phyloP scores from a whole-genome alignment of 2,888 invertebrate species.

The Colletes collaris region DNA sequence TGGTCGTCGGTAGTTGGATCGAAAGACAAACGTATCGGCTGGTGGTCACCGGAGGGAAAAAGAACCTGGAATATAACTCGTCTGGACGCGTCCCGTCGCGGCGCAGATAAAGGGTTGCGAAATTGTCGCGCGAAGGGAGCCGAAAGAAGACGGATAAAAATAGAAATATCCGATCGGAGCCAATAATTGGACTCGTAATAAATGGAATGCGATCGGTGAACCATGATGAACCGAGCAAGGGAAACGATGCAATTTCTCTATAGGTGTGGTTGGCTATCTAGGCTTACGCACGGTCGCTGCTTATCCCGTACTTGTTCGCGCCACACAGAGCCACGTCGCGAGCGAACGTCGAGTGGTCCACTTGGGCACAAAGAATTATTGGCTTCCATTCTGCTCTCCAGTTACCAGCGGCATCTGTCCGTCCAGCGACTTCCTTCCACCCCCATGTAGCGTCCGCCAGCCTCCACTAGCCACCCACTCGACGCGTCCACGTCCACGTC shows the following conservation, averaged over 20 bases:
- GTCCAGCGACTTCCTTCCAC: constrained; percentile 48
- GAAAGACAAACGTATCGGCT: too few species aligned
- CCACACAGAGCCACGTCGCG: constrained; percentile 15
- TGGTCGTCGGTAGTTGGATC: too few species aligned
- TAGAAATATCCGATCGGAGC: constrained; percentile 42
- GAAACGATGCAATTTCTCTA: constrained; percentile 61
- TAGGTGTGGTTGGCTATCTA: constrained; percentile 31
- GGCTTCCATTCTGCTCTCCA: constrained; percentile 69
- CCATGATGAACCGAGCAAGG: constrained; percentile 59
- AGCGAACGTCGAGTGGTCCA: constrained; percentile 51
- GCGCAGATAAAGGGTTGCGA: too few species aligned
- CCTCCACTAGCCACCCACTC: background rate
- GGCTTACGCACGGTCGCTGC: constrained; percentile 20
- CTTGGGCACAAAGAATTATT: constrained; percentile 76
- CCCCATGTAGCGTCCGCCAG: background rate
- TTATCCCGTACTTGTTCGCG: background rate
- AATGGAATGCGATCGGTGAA: constrained; percentile 75
- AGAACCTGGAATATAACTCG: too few species aligned
- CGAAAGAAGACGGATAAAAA: constrained; percentile 17
- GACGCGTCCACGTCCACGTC: background rate
- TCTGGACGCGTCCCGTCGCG: too few species aligned
- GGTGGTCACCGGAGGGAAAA: too few species aligned
- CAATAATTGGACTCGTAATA: constrained; percentile 81
- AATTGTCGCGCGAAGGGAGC: background rate
- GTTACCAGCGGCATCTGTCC: constrained; percentile 67